Conservation (phyloP, 2,113 vertebrate species). For the Tricholaema leucomelas region DNA sequence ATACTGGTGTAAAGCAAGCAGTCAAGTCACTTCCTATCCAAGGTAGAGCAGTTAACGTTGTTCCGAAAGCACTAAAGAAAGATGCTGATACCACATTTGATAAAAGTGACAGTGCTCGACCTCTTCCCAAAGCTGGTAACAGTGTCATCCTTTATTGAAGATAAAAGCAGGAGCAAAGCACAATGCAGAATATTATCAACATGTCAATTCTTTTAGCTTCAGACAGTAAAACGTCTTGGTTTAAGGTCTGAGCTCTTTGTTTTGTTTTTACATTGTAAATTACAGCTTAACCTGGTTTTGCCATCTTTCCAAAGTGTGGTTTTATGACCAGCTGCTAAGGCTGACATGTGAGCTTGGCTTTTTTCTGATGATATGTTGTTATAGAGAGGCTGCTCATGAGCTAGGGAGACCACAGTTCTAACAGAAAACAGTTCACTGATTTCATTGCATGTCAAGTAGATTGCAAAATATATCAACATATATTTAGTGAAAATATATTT, state of each 20-base stretch:
- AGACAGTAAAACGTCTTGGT: not conserved
- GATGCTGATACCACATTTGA: constrained; percentile 27
- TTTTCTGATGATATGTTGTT: not conserved
- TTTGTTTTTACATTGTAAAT: not conserved
- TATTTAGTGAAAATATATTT: not conserved
- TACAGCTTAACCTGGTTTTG: not conserved
- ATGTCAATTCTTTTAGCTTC: not conserved
- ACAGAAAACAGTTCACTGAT: not conserved
- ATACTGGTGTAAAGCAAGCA: not conserved
- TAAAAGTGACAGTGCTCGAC: constrained; percentile 28
- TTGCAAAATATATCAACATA: not conserved
- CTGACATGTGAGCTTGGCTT: not conserved
- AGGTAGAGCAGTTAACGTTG: not conserved
- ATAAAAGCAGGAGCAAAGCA: not conserved
- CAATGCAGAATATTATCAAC: constrained; percentile 31
- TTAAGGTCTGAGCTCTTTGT: not conserved
- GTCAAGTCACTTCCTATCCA: not conserved
- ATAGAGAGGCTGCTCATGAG: rapidly evolving
- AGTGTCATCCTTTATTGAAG: constrained; percentile 32
- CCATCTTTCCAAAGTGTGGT: not conserved
- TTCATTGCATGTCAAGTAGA: not conserved
- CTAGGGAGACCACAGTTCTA: not conserved
- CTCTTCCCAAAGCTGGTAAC: constrained; percentile 45
- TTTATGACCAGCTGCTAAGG: not conserved
- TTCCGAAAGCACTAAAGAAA: constrained; percentile 2